Base-by-base conservation (phyloP, 2,888 invertebrate genomes). In the Chydorus sphaericus region DNA sequence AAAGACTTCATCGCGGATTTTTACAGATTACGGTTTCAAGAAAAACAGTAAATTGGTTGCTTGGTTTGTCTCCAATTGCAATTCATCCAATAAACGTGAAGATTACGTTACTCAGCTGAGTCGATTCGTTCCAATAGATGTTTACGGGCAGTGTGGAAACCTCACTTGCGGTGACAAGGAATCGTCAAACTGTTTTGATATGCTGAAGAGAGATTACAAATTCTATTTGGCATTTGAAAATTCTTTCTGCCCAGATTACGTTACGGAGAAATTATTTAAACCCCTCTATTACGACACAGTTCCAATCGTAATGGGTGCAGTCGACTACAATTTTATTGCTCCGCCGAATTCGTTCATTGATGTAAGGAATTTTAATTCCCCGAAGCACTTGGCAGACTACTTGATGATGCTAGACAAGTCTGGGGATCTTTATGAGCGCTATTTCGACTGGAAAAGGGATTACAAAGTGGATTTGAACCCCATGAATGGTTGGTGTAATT, bases 61-160 rank as follows among this genome's bases (percentile, higher is more conserved):
- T 55, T 96, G 94, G 96, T 96, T 96, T 72, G 94, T 96, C 55
- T 94, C 93, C 36, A 96, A 96, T 72, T 96, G 96, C 68, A 89
- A 86, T 60, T 91, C 94, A 3, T 78, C 88, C 54, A 96, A 96
- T 70, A 83, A 84, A 3, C 79, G 96, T 11, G 74, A 91, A 59
- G 83, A 86, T 62, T 94, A 85, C 70, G 93, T 92, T 10, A 79
- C 81, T 62, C 85, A 86, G 68, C 75, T 96, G 56, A 77, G 82
- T 60, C 89, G 90, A 69, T 76, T 85, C 72, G 91, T 96, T 62
- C 75, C 82, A 60, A 87, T 89, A 59, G 92, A 93, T 68, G 89
- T 93, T 63, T 93, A 87, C 71, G 93, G 92, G 11, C 82, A 83
- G 4, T 94, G 93, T 69, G 93, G 93, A 23, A 55, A 38, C 1